These are phyloP conservation scores for Meloidogyne chitwoodi DNA, from an alignment of 1,140 invertebrate genomes.

Conservation along the genomic window DNA sequence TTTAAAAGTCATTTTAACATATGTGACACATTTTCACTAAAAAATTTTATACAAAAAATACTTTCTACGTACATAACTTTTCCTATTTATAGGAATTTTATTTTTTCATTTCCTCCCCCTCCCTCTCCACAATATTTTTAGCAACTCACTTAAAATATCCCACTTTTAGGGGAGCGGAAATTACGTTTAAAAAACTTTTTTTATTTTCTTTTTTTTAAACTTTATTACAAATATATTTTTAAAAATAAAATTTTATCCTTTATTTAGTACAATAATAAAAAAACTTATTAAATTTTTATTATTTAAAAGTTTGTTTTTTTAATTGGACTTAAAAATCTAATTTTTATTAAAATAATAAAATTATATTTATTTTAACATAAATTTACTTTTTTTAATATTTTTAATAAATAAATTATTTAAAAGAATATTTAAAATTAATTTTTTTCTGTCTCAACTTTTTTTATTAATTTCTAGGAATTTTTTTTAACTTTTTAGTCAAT, in stretches of 20 bases:
- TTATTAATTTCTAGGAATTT: not conserved
- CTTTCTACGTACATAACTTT: not conserved
- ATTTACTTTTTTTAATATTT: no score
- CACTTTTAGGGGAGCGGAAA: not conserved
- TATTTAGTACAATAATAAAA: not conserved
- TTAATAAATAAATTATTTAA: not conserved
- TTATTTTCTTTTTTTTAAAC: not conserved
- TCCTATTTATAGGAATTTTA: not conserved
- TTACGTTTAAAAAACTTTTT: not conserved
- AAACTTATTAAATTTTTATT: not conserved
- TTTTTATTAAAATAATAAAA: no score
- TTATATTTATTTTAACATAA: no score
- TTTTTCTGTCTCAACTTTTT: not conserved
- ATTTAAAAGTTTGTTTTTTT: no score
- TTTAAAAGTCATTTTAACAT: no score
- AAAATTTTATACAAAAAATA: no score
- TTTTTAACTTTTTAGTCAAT: not conserved
- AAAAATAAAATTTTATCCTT: no score
- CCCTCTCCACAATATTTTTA: not conserved
- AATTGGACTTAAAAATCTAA: no score
- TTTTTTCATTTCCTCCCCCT: not conserved
- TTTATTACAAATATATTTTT: no score
- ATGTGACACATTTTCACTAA: no score
- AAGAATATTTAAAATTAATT: not conserved
- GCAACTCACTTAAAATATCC: not conserved